Base-by-base conservation (phyloP, 2,888 invertebrate species). In the Ptychoptera albimana region DNA sequence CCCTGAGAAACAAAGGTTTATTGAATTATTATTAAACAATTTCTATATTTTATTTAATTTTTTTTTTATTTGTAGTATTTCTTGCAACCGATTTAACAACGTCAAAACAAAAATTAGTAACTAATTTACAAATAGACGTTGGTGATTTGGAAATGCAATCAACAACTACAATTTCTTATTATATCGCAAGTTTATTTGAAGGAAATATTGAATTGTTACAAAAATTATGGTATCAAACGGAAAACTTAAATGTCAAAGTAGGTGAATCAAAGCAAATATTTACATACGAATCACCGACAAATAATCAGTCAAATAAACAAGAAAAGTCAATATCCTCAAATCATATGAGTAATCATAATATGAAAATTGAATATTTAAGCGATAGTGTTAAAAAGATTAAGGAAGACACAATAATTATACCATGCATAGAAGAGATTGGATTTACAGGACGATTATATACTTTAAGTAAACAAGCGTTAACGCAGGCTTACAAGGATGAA, bases 51-150 rank as follows among this genome's bases (percentile, higher is more conserved):
- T 37, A 15, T 38, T 15, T 23, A 36, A 38, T 37, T 43, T 34
- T 46, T 44, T 47, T 51, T 52, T 45, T 32, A 50, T 8, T 37
- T 37, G 46, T 50, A 74, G 75, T 71, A 48, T 73, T 74, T 55
- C 63, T 75, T 42, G 65, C 69, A 48, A 63, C 65, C 38, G 65
- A 67, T 60, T 49, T 72, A 56, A 60, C 63, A 45, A 51, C 70
- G 54, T 59, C 69, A 60, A 53, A 64, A 54, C 57, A 73, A 59
- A 66, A 71, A 59, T 54, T 73, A 56, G 64, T 70, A 42, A 53
- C 72, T 48, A 54, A 59, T 37, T 61, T 66, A 39, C 61, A 64
- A 50, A 60, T 66, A 42, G 63, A 64, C 47, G 58, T 64, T 48
- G 65, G 66, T 2, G 63, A 64, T 42, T 48, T 66, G 15, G 51